Conservation (phyloP, 2,888 invertebrate genomes). For the Chromoteleia sp. region DNA sequence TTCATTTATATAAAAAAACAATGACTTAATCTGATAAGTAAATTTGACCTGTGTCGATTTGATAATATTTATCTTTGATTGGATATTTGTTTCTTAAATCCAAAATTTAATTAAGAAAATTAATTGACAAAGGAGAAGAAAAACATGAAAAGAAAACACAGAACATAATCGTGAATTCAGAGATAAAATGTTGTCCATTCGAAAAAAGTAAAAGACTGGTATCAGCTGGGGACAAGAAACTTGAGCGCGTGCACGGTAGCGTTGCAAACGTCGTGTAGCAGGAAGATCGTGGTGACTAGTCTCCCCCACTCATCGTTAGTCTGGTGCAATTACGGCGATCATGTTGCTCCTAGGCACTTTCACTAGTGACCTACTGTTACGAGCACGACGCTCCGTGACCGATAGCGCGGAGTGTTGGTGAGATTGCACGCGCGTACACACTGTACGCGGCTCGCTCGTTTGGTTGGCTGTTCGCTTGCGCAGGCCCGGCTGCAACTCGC, state of each 20-base stretch:
- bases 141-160: not conserved
- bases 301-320: constrained; percentile 70
- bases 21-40: no score
- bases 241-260: constrained; percentile 61
- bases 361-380: constrained; percentile 83
- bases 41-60: no score
- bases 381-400: constrained; percentile 73
- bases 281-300: constrained; percentile 78
- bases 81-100: no score
- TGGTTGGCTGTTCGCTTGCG: constrained; percentile 22
- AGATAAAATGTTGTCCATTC: no score
- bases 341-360: constrained; percentile 82
- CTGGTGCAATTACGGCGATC: constrained; percentile 79
- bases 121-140: not conserved
- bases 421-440: constrained; percentile 37
- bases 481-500: constrained; percentile 48
- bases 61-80: no score
- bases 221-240: constrained; percentile 40
- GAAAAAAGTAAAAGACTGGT: not conserved
- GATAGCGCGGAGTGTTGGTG: constrained; percentile 58
- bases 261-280: constrained; percentile 68
- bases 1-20: no score
- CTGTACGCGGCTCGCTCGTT: constrained; percentile 8
- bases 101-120: no score
- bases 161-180: no score